A percentile compares a stretch with the other conserved stretches of the same genome.
phyloP scores from a whole-genome alignment of 1,140 invertebrate species.

The Drosophila murphyi region DNA sequence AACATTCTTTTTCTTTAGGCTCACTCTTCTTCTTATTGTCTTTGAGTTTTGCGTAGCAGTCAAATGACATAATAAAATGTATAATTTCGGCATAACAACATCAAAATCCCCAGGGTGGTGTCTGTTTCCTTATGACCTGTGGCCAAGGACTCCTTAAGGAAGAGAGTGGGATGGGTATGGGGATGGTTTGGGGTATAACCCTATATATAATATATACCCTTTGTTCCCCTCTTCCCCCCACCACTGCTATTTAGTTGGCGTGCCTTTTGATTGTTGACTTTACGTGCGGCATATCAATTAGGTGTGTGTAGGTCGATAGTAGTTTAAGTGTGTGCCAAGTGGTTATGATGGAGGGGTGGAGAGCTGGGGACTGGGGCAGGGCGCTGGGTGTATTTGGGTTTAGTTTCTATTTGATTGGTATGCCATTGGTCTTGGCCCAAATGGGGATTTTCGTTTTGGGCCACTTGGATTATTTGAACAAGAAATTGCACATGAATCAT shows the following conservation, averaged over 20 bases:
- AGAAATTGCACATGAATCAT: conserved; percentile 47
- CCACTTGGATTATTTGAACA: conserved; percentile 33
- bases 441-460: conserved; percentile 5
- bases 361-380: background rate
- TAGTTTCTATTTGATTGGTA: background rate
- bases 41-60: conserved; percentile 47
- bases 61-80: conserved; percentile 77
- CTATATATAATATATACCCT: conserved; percentile 6
- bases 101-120: conserved; percentile 64
- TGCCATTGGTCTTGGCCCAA: conserved; percentile 9
- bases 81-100: conserved; percentile 75
- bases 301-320: conserved; percentile 73
- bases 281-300: conserved; percentile 72
- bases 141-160: conserved; percentile 4
- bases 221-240: conserved; percentile 5
- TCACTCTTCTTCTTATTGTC: conserved; percentile 2
- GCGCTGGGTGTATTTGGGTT: background rate
- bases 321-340: conserved; percentile 49
- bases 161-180: background rate
- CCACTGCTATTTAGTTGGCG: background rate
- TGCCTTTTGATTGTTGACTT: conserved; percentile 59
- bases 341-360: background rate
- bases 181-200: background rate
- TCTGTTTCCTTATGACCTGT: conserved; percentile 3
- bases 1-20: conserved; percentile 36